Evolutionary conservation across 2,888 invertebrate species (phyloP).

Genomic region (Xestoiulus laeticollis): DNA sequence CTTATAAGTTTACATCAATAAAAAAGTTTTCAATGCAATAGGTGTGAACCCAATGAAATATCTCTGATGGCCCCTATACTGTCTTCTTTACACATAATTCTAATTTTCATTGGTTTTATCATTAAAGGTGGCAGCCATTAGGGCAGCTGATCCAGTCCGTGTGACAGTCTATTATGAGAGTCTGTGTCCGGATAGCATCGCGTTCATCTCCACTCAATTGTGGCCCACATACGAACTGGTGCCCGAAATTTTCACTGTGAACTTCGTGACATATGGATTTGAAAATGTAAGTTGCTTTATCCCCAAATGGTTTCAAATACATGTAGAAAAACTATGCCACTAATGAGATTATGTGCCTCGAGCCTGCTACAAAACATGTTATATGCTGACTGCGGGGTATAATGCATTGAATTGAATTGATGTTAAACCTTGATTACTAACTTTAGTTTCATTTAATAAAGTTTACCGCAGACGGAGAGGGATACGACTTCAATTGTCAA

Average conservation of each 20-base stretch:
- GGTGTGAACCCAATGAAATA: too few species aligned
- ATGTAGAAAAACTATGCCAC: too few species aligned
- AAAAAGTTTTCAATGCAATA: too few species aligned
- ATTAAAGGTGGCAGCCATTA: not conserved
- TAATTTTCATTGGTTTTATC: not conserved
- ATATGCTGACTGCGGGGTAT: too few species aligned
- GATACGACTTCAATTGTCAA: slow-evolving; percentile 72
- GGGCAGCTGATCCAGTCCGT: slow-evolving; percentile 61
- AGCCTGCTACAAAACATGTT: too few species aligned
- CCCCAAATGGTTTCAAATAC: too few species aligned
- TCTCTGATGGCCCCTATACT: too few species aligned
- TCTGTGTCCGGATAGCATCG: slow-evolving; percentile 76
- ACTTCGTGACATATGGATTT: slow-evolving; percentile 78
- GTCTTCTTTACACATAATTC: too few species aligned
- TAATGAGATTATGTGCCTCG: too few species aligned
- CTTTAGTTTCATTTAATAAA: not conserved
- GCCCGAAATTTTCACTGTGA: slow-evolving; percentile 69
- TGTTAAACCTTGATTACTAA: too few species aligned
- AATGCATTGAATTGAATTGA: too few species aligned
- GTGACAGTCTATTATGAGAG: slow-evolving; percentile 79
- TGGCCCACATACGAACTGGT: slow-evolving; percentile 71
- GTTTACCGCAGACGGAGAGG: not conserved
- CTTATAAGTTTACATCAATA: too few species aligned
- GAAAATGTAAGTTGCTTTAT: slow-evolving; percentile 71
- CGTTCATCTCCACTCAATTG: slow-evolving; percentile 75